Base-by-base conservation (phyloP, 2,797 vertebrate genomes). In the Sparidentex hasta region DNA sequence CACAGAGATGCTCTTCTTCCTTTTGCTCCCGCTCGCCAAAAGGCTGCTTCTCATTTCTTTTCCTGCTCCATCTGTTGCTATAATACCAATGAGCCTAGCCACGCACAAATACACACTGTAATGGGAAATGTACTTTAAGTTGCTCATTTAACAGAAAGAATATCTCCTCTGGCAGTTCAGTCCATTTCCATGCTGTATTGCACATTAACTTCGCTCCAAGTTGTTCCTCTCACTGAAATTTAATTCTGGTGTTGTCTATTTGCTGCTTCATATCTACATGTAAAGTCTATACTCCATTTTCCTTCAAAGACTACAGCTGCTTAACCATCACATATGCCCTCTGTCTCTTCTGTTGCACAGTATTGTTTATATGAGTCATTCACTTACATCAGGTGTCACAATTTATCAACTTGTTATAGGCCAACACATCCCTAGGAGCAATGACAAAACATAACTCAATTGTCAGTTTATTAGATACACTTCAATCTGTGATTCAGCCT, bases 1-100 rank as follows among this genome's bases (percentile, higher is more conserved):
- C 84, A 91, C 85, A 91, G 93, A 89, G 85, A 88, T 88, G 88
- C 87, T 83, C 82, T 78, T 87, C 89, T 87, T 87, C 83, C 81
- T 84, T 79, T 74, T 86, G 81, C 84, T 27, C 69, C 77, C 79
- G 85, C 74, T 73, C 6, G 84, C 84, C 87, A 93, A 86, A 74
- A 90, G 65, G 75, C 66, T 61, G 81, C 66, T 43, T 41, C 67
- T 74, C 50, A 27, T 63, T 80, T 82, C 65, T 65, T 73, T 50
- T 17, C 16, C 51, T 33, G 27, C 55, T 71, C 67, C 2, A 3
- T 76, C 74, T 76, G 58, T 76, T 71, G 66, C 79, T 76, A 20
- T 74, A 80, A 78, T 68, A 74, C 81, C 70, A 52, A 69, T 11
- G 62, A 21, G 47, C 59, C 61, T 48, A 14, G 71, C 57, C 75